Base-by-base conservation (phyloP, 2,888 invertebrate species). In the Isotomurus palustris region DNA sequence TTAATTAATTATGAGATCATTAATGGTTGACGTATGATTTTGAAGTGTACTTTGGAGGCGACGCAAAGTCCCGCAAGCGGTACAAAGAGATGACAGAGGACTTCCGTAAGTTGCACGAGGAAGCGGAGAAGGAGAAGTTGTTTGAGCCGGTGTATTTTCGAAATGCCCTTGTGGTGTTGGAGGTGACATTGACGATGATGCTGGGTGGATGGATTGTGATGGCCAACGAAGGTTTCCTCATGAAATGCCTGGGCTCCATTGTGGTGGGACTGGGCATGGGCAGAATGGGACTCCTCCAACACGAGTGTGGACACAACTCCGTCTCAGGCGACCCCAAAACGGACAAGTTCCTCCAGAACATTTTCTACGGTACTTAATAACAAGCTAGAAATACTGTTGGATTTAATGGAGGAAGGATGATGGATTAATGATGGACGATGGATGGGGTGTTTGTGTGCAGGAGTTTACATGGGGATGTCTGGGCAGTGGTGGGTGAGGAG, bases 401-500 rank as follows among this genome's bases (percentile, higher is more conserved):
- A n/a, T 10, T 32, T 32, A 10, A 32, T 32, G 32, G 8, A 10
- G 32, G 14, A 8, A 32, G 32, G 8, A 32, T 32, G 8, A 10
- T 32, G 8, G 8, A 14, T 32, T 44, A 19, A 44, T 6, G 8
- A 44, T 44, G 8, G 21, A 10, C 8, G 25, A 44, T 25, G 5
- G 4, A 17, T 21, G 29, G 17, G 3, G 6, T 10, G 43, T 17
- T 43, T 43, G 24, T 28, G 19, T 3, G 28, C 19, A 58, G 58
- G 58, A 2, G 40, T 60, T 28, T 55, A 56, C 43, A 55, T 60
- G 56, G 60, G 60, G 17, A 56, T 60, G 56, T 54, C 54, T 6
- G 40, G 56, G 4, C 43, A 55, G 21, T 60, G 60, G 60, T 60
- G 60, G 60, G 52, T 51, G 2, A 38, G 56, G 2, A 28, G 60